phyloP scores from a whole-genome alignment of 2,797 vertebrate genomes.

The Allenopithecus nigroviridis region DNA sequence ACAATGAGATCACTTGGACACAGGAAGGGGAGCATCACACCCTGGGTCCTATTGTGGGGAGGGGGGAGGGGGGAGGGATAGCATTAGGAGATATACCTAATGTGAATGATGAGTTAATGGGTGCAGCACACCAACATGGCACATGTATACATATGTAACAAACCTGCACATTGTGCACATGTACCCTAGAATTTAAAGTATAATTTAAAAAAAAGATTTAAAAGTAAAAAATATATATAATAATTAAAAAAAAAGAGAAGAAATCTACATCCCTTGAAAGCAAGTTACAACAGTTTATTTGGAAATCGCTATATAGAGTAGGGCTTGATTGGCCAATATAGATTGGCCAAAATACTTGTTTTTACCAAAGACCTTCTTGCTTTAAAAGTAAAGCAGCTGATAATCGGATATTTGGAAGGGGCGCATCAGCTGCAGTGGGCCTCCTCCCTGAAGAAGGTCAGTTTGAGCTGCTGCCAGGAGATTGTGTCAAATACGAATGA shows the following conservation, averaged over 20 bases:
- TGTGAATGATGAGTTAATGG: no score
- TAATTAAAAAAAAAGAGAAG: not conserved
- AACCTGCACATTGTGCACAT: no score
- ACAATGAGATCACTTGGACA: no score
- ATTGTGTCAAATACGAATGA: constrained; percentile 37
- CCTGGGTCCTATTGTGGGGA: no score
- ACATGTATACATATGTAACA: no score
- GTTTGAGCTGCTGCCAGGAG: not conserved
- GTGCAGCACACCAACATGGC: no score
- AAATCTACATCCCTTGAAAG: not conserved
- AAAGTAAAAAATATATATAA: no score
- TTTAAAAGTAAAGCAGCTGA: not conserved
- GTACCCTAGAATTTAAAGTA: no score
- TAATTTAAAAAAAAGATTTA: no score
- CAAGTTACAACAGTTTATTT: not conserved
- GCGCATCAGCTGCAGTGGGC: not conserved
- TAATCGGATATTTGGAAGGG: not conserved
- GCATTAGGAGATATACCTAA: no score
- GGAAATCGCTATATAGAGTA: not conserved
- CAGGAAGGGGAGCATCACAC: no score
- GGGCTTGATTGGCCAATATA: not conserved
- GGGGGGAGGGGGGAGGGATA: fast-evolving
- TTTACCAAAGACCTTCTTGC: not conserved
- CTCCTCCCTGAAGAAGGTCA: not conserved
- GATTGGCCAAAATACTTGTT: constrained; percentile 13